These are phyloP conservation scores for Bombyx mandarina DNA, from an alignment of 1,140 invertebrate species.

Conservation along the genomic window DNA sequence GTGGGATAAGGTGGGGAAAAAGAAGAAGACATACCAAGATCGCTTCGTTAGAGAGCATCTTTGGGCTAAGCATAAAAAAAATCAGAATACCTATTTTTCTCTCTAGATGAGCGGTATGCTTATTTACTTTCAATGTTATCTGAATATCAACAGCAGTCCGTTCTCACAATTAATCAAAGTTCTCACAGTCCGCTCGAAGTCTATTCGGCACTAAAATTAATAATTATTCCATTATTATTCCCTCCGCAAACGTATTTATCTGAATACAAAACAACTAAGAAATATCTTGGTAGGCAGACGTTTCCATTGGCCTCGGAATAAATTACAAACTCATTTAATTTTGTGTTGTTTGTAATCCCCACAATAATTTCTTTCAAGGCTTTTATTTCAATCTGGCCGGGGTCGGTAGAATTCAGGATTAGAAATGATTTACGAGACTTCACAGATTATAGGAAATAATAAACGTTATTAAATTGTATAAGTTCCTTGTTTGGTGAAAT, in stretches of 20 bases:
- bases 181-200: not conserved
- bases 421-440: slow-evolving; percentile 17
- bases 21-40: not conserved
- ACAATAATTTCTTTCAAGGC: slow-evolving; percentile 29
- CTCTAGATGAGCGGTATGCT: not conserved
- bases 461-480: not conserved
- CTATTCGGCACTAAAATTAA: slow-evolving; percentile 11
- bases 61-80: too few relatives aligned
- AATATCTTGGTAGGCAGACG: slow-evolving; percentile 21
- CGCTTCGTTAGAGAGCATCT: too few relatives aligned
- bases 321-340: slow-evolving; percentile 31
- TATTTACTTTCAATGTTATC: not conserved
- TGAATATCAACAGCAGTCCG: not conserved
- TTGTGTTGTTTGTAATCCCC: slow-evolving; percentile 24
- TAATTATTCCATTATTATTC: slow-evolving; percentile 19
- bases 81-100: too few relatives aligned
- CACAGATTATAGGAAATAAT: slow-evolving; percentile 16
- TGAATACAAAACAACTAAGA: slow-evolving; percentile 24
- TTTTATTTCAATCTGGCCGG: slow-evolving; percentile 20
- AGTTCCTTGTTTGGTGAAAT: not conserved
- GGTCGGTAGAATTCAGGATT: slow-evolving; percentile 16
- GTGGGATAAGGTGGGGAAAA: too few relatives aligned
- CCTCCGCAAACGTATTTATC: slow-evolving; percentile 18
- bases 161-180: not conserved
- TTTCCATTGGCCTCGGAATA: slow-evolving; percentile 23